Conservation (phyloP, 2,888 invertebrate genomes). For the Agrochola circellaris region DNA sequence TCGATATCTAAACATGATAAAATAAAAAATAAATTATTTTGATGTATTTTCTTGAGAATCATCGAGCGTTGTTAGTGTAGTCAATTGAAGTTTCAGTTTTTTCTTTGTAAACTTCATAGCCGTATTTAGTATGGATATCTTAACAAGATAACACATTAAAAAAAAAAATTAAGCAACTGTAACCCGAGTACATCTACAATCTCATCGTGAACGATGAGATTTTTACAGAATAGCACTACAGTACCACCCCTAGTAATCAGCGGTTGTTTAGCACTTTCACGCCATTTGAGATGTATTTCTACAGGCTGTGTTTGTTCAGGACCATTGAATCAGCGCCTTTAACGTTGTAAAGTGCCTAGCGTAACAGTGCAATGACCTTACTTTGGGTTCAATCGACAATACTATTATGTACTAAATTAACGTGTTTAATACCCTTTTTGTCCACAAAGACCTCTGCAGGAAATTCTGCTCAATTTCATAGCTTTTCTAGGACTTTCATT, state of each 20-base stretch:
- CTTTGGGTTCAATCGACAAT: constrained; percentile 17
- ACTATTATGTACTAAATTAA: constrained; percentile 10
- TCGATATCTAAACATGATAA: too few species aligned
- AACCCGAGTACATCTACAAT: too few species aligned
- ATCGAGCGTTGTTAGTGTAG: too few species aligned
- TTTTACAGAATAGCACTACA: neutral
- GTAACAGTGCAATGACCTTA: constrained; percentile 43
- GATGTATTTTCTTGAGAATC: too few species aligned
- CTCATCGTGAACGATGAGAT: too few species aligned
- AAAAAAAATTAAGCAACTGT: too few species aligned
- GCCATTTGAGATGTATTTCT: constrained; percentile 38
- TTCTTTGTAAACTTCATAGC: too few species aligned
- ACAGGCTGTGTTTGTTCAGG: constrained; percentile 57
- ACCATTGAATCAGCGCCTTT: constrained; percentile 24
- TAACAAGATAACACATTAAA: too few species aligned
- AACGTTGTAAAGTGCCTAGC: neutral
- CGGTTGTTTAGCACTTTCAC: constrained; percentile 32
- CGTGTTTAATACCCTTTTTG: neutral
- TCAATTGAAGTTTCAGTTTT: too few species aligned
- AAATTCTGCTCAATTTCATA: neutral
- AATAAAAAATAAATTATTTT: too few species aligned
- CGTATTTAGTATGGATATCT: too few species aligned
- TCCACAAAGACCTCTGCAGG: neutral
- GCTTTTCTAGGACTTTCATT: neutral
- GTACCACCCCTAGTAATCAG: constrained; percentile 20